Evolutionary conservation across 2,888 invertebrate species (phyloP).

Genomic region (Ormyrus rosae): DNA sequence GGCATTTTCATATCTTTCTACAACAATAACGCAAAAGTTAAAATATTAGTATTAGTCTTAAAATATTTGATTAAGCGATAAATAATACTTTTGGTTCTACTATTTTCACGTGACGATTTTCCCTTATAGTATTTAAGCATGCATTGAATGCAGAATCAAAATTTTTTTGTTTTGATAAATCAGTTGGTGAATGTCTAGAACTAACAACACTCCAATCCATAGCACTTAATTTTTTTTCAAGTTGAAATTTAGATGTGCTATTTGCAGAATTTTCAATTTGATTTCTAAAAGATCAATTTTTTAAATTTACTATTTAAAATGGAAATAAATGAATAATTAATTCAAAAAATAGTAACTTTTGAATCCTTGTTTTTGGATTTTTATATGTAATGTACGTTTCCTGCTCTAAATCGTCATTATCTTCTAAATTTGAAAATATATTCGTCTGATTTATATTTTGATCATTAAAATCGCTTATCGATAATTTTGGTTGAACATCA

Average conservation of each 20-base stretch:
- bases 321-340: neutral
- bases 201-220: too few relatives aligned
- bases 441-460: neutral
- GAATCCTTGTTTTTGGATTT: neutral
- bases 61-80: neutral
- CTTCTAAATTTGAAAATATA: neutral
- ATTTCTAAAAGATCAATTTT: conserved; percentile 11
- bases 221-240: neutral
- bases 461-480: conserved; percentile 2
- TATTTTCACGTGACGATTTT: neutral
- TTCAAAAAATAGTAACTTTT: neutral
- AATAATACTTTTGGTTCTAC: neutral
- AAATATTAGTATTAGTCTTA: conserved; percentile 2
- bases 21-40: conserved; percentile 17
- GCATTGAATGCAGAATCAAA: conserved; percentile 16
- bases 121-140: too few relatives aligned
- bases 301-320: conserved; percentile 2
- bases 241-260: neutral
- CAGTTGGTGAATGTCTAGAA: neutral
- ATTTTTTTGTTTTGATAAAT: conserved; percentile 54
- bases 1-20: conserved; percentile 5
- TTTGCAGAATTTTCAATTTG: neutral
- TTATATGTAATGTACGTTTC: neutral
- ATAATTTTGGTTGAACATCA: conserved; percentile 3
- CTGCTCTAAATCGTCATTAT: neutral